Conservation (phyloP, 2,888 invertebrate species). For the Tuta absoluta region DNA sequence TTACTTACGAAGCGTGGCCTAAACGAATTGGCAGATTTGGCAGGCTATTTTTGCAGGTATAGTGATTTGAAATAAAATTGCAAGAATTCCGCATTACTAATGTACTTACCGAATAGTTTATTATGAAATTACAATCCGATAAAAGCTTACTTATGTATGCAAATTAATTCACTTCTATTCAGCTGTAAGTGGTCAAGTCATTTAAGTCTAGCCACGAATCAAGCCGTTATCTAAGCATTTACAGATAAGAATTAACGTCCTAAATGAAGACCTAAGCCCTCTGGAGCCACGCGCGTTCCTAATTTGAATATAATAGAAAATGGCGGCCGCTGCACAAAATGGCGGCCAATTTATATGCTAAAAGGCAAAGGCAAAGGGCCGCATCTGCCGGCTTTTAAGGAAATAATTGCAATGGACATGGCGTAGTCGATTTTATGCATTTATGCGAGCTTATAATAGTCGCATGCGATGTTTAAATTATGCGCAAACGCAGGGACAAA, state of each 20-base stretch:
- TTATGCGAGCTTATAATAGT: slow-evolving; percentile 39
- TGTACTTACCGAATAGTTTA: background rate
- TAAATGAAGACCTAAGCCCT: slow-evolving; percentile 12
- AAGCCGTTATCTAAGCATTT: slow-evolving; percentile 5
- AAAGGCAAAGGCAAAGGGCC: slow-evolving; percentile 44
- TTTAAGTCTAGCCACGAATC: background rate
- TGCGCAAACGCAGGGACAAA: slow-evolving; percentile 20
- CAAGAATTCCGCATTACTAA: background rate
- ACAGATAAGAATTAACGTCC: slow-evolving; percentile 13
- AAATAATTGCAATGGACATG: slow-evolving; percentile 46
- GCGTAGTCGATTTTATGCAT: slow-evolving; percentile 31
- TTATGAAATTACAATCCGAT: background rate
- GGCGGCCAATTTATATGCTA: slow-evolving; percentile 63
- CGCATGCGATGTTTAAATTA: slow-evolving; percentile 24
- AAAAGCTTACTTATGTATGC: background rate
- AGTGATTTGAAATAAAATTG: background rate
- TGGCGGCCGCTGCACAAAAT: slow-evolving; percentile 52
- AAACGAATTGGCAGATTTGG: too few species aligned
- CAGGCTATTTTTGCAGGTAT: too few species aligned
- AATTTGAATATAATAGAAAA: slow-evolving; percentile 74
- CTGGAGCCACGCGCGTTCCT: slow-evolving; percentile 34
- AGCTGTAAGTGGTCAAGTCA: slow-evolving; percentile 12
- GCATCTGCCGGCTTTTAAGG: slow-evolving; percentile 49
- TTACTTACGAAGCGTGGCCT: too few species aligned
- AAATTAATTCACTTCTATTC: background rate